phyloP scores from a whole-genome alignment of 2,888 invertebrate genomes.

The Rhagonycha lutea region DNA sequence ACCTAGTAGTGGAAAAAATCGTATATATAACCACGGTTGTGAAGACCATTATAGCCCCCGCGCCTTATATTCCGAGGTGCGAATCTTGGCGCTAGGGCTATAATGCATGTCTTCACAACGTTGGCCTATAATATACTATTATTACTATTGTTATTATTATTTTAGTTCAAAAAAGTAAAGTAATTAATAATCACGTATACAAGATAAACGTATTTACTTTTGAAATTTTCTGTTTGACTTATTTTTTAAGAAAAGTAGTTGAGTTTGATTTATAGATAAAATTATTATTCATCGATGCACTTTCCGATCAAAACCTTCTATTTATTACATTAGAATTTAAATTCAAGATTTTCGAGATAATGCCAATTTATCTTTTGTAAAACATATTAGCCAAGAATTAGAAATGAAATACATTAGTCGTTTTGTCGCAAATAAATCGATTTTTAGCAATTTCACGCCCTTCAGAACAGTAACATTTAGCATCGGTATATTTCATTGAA shows the following conservation, averaged over 20 bases:
- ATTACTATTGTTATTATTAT: too few species aligned
- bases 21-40: too few species aligned
- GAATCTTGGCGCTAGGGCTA: too few species aligned
- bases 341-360: not conserved
- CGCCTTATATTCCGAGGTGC: too few species aligned
- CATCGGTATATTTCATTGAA: slow-evolving; percentile 46
- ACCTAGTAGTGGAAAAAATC: too few species aligned
- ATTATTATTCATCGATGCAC: not conserved
- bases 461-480: slow-evolving; percentile 46
- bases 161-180: too few species aligned
- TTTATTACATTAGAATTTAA: not conserved
- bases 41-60: too few species aligned
- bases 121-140: too few species aligned
- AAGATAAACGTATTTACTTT: too few species aligned
- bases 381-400: slow-evolving; percentile 5
- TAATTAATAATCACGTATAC: too few species aligned
- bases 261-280: not conserved
- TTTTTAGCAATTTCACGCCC: slow-evolving; percentile 49
- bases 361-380: not conserved
- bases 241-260: not conserved
- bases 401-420: slow-evolving; percentile 22
- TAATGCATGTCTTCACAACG: too few species aligned
- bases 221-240: not conserved
- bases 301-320: not conserved
- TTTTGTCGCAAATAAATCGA: slow-evolving; percentile 39